Base-by-base conservation (phyloP, 1,140 invertebrate genomes). In the Bombus breviceps region DNA sequence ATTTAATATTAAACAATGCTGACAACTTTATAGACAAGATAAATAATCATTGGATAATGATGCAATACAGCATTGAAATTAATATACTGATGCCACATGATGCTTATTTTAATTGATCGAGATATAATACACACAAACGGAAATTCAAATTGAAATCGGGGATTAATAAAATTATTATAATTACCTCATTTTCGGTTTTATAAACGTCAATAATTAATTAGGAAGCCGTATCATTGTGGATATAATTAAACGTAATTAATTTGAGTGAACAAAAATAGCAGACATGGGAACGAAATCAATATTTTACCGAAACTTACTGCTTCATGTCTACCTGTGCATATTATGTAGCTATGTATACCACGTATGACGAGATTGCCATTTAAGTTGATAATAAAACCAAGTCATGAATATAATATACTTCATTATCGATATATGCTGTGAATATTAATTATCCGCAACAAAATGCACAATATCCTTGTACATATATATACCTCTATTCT, bases 331-430 rank as follows among this genome's bases (percentile, higher is more conserved):
- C 22, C 13, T 22, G 18, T 28, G 34, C 10, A 34, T 39, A 68
- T 53, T 53, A 53, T 53, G 47, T 22, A 53, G 47, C 18, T 53
- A 53, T 53, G 47, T 53, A 53, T 32, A 28, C 28, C 9, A 64
- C 25, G 28, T 47, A 15, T 64, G 37, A 64, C 32, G 69, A 43
- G 22, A 62, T 62, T 74, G 37, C 28, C 59, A 37, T 43, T 74
- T 64, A 32, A 59, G 32, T 62, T 43, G 32, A 47, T 80, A 74
- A 74, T 82, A 64, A 74, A 82, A 41, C n/a, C 32, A 39, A 64
- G 25, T 59, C 57, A 32, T 82, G 41, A 32, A 59, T 74, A 64
- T 41, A 53, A n/a, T 72, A 57, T n/a, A 18, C 10, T 43, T 34
- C 64, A 34, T 79, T 41, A 28, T 68, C 69, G 5, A 41, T 62